Evolutionary conservation across 2,888 invertebrate genomes (phyloP).

Genomic region (Clusia tigrina): DNA sequence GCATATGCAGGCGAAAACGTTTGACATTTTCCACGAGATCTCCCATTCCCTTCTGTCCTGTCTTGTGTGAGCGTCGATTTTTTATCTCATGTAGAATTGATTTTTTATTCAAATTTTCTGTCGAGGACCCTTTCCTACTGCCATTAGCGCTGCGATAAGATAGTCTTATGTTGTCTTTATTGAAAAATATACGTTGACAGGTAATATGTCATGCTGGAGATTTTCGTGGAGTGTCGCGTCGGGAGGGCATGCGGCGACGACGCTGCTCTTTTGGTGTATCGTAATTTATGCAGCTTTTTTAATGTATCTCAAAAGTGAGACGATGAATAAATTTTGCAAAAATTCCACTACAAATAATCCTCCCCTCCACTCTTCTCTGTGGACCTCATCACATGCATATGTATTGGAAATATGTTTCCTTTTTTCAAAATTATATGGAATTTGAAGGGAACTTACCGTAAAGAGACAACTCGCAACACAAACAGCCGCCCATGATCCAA

Average conservation of each 20-base stretch:
- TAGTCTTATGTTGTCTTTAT: conserved; percentile 42
- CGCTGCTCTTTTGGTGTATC: conserved; percentile 4
- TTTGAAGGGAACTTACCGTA: conserved; percentile 66
- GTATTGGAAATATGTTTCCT: background rate
- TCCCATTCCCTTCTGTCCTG: conserved; percentile 19
- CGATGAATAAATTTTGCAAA: too few relatives aligned
- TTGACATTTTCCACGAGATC: conserved; percentile 13
- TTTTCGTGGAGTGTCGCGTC: conserved; percentile 48
- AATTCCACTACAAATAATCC: too few relatives aligned
- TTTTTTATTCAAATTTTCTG: conserved; percentile 47
- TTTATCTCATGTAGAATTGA: conserved; percentile 38
- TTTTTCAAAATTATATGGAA: background rate
- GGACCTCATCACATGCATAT: too few relatives aligned
- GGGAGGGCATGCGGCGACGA: background rate
- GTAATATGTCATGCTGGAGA: conserved; percentile 55
- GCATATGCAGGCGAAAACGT: background rate
- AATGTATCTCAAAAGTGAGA: background rate
- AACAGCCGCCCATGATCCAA: conserved; percentile 90
- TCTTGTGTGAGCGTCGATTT: conserved; percentile 3
- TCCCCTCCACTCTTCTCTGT: too few relatives aligned
- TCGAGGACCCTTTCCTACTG: background rate
- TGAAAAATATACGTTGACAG: conserved; percentile 56
- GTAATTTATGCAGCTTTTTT: background rate
- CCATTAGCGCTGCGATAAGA: background rate
- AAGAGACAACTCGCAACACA: conserved; percentile 92